Evolutionary conservation across 2,113 vertebrate species (phyloP).

Genomic region (Nothoprocta perdicaria): DNA sequence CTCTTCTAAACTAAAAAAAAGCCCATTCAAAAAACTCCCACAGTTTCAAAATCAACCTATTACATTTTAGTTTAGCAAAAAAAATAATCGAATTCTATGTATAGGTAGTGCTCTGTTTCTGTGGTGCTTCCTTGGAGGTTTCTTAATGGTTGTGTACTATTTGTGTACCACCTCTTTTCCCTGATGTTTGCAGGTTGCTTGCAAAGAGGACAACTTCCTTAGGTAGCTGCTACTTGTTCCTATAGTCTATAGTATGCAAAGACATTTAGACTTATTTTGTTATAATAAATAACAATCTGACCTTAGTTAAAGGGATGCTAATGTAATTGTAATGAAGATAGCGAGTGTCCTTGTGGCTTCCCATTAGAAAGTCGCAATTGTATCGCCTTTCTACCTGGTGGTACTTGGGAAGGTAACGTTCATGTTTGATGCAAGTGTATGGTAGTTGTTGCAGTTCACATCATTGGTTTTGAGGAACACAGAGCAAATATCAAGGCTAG

Average conservation of each 20-base stretch:
- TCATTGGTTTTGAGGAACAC: background rate
- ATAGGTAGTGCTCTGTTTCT: background rate
- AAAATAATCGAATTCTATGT: background rate
- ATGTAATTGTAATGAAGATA: background rate
- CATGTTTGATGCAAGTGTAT: background rate
- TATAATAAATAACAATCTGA: background rate
- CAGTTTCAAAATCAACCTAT: background rate
- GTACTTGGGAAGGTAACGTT: background rate
- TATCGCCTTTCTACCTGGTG: background rate
- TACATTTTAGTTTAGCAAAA: background rate
- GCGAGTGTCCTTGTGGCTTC: background rate
- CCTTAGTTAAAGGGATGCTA: background rate
- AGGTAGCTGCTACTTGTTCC: background rate
- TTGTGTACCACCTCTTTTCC: background rate
- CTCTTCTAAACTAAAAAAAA: background rate
- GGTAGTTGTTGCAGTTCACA: accelerated
- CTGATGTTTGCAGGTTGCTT: background rate
- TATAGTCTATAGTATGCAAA: background rate
- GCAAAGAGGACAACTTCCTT: background rate
- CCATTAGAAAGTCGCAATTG: background rate
- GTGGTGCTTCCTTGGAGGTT: background rate
- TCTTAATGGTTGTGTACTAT: background rate
- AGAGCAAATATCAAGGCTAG: background rate
- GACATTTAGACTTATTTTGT: background rate
- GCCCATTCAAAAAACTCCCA: background rate